Evolutionary conservation across 2,797 vertebrate species (phyloP), one percentile per base, ranked within the genome.

Genomic region (Thalassophryne amazonica): DNA sequence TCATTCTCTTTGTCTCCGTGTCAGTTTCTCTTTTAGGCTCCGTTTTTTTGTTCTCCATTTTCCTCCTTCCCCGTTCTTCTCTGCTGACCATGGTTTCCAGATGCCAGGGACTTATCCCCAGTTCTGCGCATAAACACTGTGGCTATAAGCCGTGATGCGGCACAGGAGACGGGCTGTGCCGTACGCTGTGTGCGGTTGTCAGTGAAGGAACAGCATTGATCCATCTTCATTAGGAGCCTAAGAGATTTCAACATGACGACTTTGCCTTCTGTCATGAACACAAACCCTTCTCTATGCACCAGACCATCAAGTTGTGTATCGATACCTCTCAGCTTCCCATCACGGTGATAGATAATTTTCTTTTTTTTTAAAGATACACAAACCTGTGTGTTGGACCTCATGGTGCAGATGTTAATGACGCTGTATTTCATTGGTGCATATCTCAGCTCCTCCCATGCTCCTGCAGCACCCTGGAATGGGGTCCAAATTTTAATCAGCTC

Each of bases 191-290:
- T 81, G 86, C 10, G 36, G 76, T 36, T 85, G 84, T 92, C 89
- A 87, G 80, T 69, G 80, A 89, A 87, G 83, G 90, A 90, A 93
- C 85, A 92, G 66, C 72, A 49, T 71, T 87, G 88, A 93, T 94
- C 84, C 83, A 74, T 93, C 91, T 94, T 94, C 88, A 91, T 94
- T 93, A 91, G 65, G 75, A 60, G 59, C 47, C 2, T 51, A 56
- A 39, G 54, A 59, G 55, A 75, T 66, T 78, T 85, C 67, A 73
- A 48, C 38, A 41, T 37, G 39, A 68, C 34, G 59, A 67, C 49
- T 75, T 57, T 60, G 59, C 69, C 69, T 81, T 73, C 69, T 78
- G 56, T 76, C 69, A 81, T 54, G 40, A 53, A 33, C 29, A 52
- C 42, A 49, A 57, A 75, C 51, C 41, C 53, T 15, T 70, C 68